Base-by-base conservation (phyloP, 2,797 vertebrate genomes). In the Zenarchopterus dispar region DNA sequence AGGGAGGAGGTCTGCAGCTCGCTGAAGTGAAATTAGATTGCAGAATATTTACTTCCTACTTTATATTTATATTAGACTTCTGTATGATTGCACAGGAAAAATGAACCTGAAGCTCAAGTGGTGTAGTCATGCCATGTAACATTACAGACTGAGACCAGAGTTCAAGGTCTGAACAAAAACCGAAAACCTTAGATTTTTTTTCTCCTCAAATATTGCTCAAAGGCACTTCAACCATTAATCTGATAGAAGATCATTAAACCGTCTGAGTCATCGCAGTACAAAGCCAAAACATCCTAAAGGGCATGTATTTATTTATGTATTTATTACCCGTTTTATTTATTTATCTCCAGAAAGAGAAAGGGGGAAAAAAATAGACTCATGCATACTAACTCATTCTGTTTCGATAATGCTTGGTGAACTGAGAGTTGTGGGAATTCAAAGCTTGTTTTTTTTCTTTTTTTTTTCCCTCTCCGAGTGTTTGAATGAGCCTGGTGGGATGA, bases 61-160 rank as follows among this genome's bases (percentile, higher is more conserved):
- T 49, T 45, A 56, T 67, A 65, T 41, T 49, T 45, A 56, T 65
- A 65, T 73, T 75, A 26, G n/a, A 72, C 82, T 78, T 71, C 81
- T 76, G 53, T 72, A 21, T 76, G 55, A 78, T 57, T 67, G 52
- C 63, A 58, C 61, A 57, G 46, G 55, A 28, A 63, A 61, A 43
- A 73, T 57, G 36, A 54, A 69, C 45, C 52, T 39, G 47, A 2
- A 46, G 49, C 3, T 63, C 63, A 68, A 46, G 67, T 59, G 53
- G 49, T 54, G 23, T 43, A 70, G 52, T 55, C 59, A 58, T 59
- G 54, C 64, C 28, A 41, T 51, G 60, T 21, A 56, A 21, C 8
- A 45, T 62, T 52, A 63, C 36, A 39, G 36, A 4, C 2, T 39
- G 36, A 39, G 13, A 16, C 16, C 36, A 39, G 36, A 39, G 36